Evolutionary conservation across 64 coral and sea anemone genomes (phyloP), one percentile per base, ranked within the genome.

Genomic region (Pachyseris speciosa): DNA sequence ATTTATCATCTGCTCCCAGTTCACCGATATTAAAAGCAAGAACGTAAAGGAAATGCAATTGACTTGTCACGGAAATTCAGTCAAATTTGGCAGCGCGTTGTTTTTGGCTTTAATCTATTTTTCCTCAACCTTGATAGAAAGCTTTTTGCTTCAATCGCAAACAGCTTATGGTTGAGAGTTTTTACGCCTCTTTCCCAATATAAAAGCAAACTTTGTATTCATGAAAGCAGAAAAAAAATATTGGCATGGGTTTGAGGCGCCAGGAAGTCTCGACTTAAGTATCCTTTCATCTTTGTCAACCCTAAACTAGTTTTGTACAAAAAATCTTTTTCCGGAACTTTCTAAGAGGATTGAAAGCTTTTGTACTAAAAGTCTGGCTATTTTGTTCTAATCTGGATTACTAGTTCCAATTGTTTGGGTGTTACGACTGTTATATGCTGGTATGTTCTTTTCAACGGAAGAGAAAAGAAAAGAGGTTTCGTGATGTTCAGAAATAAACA

Each of bases 301-400:
- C 69, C 69, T 22, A 53, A 81, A 81, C 34, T 61, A 81, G 77
- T 32, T 60, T 61, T 38, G 16, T 60, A 40, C 33, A 53, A 61
- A 81, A 81, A 34, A 60, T 52, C 19, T 37, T 37, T 63, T 81
- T 61, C 77, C 52, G 53, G 77, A 61, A 59, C 53, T 39, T 40
- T 63, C 50, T 81, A 81, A 81, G 77, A 39, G 50, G 77, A 81
- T 81, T 81, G 53, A 58, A 37, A 37, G 52, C 53, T 4, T 61
- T 63, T 41, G 8, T 13, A 39, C 0, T 71, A 6, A 39, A 71
- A 22, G 52, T 17, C 16, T 36, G 11, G 3, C 9, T 19, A 71
- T 38, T 38, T 71, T 30, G 22, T 71, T 71, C 39, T 36, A 22
- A 81, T 63, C 33, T 81, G 77, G 51, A 81, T 81, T 61, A 81